A percentile compares a stretch with the other conserved stretches of the same genome.
Evolutionary conservation across 2,797 vertebrate species (phyloP).

Genomic region (Oophaga sylvatica): DNA sequence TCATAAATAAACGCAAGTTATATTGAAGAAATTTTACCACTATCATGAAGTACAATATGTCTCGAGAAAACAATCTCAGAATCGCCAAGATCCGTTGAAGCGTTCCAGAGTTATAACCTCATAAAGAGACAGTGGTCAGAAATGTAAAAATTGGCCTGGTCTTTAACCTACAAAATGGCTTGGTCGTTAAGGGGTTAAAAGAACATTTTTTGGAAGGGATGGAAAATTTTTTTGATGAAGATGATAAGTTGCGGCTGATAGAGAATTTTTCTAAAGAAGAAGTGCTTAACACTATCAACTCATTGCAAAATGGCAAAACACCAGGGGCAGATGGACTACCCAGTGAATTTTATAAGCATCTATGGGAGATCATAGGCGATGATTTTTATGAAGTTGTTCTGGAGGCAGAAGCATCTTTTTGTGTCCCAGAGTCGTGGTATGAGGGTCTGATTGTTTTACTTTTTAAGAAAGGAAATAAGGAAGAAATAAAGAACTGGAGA

Average conservation of each 20-base stretch:
- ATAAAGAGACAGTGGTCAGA: too few species aligned
- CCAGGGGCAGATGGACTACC: not conserved
- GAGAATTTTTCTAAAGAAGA: not conserved
- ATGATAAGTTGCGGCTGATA: not conserved
- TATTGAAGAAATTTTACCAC: too few species aligned
- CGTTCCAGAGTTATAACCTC: too few species aligned
- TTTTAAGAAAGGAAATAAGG: not conserved
- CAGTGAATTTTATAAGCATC: not conserved
- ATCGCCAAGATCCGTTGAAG: too few species aligned
- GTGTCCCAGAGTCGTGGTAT: not conserved
- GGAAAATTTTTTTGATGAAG: not conserved
- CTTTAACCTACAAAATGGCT: too few species aligned
- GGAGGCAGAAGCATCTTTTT: not conserved
- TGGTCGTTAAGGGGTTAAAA: too few species aligned
- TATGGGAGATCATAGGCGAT: not conserved
- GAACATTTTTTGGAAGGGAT: not conserved
- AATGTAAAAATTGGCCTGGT: too few species aligned
- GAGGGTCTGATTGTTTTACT: not conserved
- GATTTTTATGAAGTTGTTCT: not conserved
- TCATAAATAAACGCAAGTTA: too few species aligned
- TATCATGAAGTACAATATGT: too few species aligned
- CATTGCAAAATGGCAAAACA: not conserved
- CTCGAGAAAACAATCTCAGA: too few species aligned
- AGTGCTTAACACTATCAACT: not conserved
- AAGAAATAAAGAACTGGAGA: not conserved